Conservation (phyloP, 2,113 vertebrate genomes). For the Genyomyrus donnyi region DNA sequence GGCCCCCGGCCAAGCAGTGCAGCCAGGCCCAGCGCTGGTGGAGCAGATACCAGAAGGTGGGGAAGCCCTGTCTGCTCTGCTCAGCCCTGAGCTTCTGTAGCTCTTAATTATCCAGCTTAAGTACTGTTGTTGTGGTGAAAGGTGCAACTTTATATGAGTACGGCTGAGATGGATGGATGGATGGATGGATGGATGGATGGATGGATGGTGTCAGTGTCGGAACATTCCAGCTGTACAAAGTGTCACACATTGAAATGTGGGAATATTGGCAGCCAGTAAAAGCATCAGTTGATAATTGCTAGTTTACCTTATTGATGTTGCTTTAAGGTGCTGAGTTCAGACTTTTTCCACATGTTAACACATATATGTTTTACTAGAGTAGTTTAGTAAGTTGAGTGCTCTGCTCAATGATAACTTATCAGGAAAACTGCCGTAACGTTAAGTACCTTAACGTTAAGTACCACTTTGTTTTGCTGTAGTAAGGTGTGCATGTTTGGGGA, state of each 20-base stretch:
- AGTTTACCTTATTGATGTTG: not conserved
- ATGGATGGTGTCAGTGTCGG: too few species aligned
- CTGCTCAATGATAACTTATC: not conserved
- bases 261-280: not conserved
- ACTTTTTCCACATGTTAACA: not conserved
- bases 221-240: not conserved
- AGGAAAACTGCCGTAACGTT: not conserved
- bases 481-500: too few species aligned
- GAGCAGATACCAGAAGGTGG: constrained; percentile 82
- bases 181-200: too few species aligned
- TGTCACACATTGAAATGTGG: not conserved
- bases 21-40: constrained; percentile 66
- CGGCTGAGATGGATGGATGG: not conserved
- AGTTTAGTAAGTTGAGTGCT: not conserved
- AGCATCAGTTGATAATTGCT: not conserved
- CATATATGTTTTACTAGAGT: not conserved
- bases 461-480: not conserved
- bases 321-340: not conserved
- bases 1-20: constrained; percentile 58
- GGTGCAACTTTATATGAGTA: not conserved
- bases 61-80: constrained; percentile 11
- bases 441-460: not conserved
- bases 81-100: not conserved
- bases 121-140: not conserved
- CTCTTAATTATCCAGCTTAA: not conserved